These are phyloP conservation scores for Melanostigma gelatinosum DNA, from an alignment of 2,113 vertebrate genomes.

Conservation along the genomic window DNA sequence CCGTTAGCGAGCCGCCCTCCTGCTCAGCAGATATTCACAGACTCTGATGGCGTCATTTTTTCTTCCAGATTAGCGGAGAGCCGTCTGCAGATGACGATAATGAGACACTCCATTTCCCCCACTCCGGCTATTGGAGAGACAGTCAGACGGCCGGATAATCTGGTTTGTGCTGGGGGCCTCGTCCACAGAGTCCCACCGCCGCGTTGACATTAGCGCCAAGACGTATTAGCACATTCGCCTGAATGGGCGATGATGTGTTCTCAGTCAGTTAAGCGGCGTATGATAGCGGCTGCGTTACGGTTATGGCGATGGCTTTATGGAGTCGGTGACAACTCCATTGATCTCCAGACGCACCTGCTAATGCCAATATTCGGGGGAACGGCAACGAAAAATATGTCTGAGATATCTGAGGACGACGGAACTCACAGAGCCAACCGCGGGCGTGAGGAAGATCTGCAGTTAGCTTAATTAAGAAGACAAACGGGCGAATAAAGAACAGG, in stretches of 20 bases:
- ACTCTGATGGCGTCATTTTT: slow-evolving; percentile 63
- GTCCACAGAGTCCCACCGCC: slow-evolving; percentile 64
- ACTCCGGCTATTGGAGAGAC: slow-evolving; percentile 71
- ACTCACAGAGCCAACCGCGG: not conserved
- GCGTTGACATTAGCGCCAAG: slow-evolving; percentile 75
- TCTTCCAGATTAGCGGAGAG: slow-evolving; percentile 67
- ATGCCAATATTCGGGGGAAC: slow-evolving; percentile 35
- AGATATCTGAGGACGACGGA: slow-evolving; percentile 29
- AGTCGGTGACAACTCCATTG: slow-evolving; percentile 69
- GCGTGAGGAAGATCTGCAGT: not conserved
- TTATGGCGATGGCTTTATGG: slow-evolving; percentile 75
- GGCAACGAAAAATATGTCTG: not conserved
- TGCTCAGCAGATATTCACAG: slow-evolving; percentile 74
- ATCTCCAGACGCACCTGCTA: slow-evolving; percentile 71
- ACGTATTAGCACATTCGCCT: slow-evolving; percentile 80
- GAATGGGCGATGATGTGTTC: slow-evolving; percentile 77
- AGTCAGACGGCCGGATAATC: slow-evolving; percentile 73
- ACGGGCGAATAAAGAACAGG: slow-evolving; percentile 16
- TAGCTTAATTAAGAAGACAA: slow-evolving; percentile 39
- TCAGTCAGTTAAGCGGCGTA: slow-evolving; percentile 73
- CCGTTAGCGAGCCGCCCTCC: slow-evolving; percentile 24
- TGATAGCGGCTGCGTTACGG: slow-evolving; percentile 66
- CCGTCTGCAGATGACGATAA: slow-evolving; percentile 73
- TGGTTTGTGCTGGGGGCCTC: slow-evolving; percentile 73
- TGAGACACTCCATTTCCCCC: slow-evolving; percentile 73